phyloP scores from a whole-genome alignment of 2,888 invertebrate genomes.

The Keiferia lycopersicella region DNA sequence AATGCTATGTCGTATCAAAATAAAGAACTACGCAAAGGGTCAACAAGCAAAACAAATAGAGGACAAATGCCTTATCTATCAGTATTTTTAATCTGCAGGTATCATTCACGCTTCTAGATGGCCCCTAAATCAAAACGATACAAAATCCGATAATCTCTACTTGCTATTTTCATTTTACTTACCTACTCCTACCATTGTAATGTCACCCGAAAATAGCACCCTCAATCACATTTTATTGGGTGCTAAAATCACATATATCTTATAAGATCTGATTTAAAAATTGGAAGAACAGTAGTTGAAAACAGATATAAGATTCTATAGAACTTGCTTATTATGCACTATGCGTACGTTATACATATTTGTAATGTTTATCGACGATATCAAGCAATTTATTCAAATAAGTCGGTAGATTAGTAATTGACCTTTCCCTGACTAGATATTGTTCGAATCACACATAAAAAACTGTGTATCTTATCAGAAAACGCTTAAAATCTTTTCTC shows the following conservation, averaged over 20 bases:
- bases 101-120: slow-evolving; percentile 1
- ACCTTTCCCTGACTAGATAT: too few relatives aligned
- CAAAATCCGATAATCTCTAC: not conserved
- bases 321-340: too few relatives aligned
- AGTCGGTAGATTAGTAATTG: too few relatives aligned
- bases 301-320: not conserved
- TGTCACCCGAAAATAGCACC: slow-evolving; percentile 11
- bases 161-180: not conserved
- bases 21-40: not conserved
- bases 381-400: too few relatives aligned
- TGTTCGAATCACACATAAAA: too few relatives aligned
- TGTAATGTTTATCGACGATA: too few relatives aligned
- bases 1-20: not conserved
- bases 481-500: too few relatives aligned
- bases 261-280: not conserved
- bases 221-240: slow-evolving; percentile 13
- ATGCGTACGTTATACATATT: too few relatives aligned
- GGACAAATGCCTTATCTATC: not conserved
- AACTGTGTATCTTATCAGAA: too few relatives aligned
- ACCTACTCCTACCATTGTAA: not conserved
- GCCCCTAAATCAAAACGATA: slow-evolving; percentile 10
- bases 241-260: slow-evolving; percentile 8
- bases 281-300: slow-evolving; percentile 12
- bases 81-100: not conserved
- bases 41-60: not conserved